Conservation (phyloP, 2,113 vertebrate genomes). For the Aix galericulata region DNA sequence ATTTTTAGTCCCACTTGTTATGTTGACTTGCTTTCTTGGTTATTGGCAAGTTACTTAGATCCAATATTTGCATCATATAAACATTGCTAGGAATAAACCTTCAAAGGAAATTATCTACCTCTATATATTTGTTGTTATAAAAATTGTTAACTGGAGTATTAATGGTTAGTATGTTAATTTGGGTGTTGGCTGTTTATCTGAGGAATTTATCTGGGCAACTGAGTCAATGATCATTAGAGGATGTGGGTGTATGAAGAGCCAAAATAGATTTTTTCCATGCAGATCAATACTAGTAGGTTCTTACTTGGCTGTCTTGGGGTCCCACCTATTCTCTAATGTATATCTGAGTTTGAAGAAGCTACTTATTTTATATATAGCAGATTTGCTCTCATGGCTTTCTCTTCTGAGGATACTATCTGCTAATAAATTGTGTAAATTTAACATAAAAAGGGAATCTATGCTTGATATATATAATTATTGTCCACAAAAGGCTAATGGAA, state of each 20-base stretch:
- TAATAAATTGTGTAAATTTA: neutral
- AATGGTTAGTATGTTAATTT: neutral
- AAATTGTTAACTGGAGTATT: neutral
- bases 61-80: neutral
- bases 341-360: neutral
- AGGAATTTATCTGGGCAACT: neutral
- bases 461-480: neutral
- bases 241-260: neutral
- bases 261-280: neutral
- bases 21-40: neutral
- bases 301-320: neutral
- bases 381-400: neutral
- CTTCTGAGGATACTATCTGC: neutral
- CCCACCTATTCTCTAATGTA: neutral
- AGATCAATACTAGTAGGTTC: constrained; percentile 12
- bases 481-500: neutral
- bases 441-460: neutral
- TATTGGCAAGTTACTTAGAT: neutral
- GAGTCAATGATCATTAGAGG: neutral
- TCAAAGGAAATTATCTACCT: neutral
- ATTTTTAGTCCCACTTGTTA: neutral
- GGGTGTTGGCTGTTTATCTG: constrained; percentile 16
- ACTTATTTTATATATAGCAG: neutral
- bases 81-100: neutral
- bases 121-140: neutral